Percentiles rank a stretch among this genome's conserved stretches.
Evolutionary conservation across 2,888 invertebrate genomes (phyloP).

Genomic region (Acanthosepion esculentum): DNA sequence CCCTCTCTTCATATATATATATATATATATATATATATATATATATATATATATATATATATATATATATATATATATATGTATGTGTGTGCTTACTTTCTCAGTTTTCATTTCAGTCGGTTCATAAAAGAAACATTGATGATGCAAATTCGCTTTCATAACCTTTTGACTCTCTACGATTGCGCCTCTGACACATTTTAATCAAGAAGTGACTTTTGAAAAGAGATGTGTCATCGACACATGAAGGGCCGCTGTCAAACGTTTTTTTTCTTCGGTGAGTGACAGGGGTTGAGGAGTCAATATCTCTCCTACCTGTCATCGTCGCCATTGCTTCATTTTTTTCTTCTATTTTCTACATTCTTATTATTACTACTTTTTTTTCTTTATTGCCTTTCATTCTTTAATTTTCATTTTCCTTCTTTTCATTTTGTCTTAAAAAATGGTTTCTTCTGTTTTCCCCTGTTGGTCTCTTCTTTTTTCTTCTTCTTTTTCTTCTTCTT

Average conservation of each 20-base stretch:
- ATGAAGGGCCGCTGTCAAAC: background rate
- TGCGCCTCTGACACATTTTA: slow-evolving; percentile 5
- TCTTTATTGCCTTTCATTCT: no score
- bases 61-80: slow-evolving; percentile 22
- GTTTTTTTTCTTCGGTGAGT: background rate
- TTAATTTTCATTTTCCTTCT: no score
- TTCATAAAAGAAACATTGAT: slow-evolving; percentile 17
- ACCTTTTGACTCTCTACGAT: background rate
- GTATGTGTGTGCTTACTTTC: background rate
- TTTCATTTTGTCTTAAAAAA: no score
- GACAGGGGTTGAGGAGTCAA: background rate
- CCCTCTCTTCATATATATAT: background rate
- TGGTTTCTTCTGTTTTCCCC: no score
- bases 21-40: background rate
- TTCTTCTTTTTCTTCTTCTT: rapidly evolving
- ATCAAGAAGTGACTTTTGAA: background rate
- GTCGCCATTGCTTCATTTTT: background rate
- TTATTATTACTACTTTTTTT: no score
- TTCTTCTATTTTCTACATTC: background rate
- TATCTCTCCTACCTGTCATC: slow-evolving; percentile 12
- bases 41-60: slow-evolving; percentile 33
- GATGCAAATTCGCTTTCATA: background rate
- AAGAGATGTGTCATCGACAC: background rate
- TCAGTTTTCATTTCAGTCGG: background rate
- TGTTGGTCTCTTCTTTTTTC: no score